phyloP scores from a whole-genome alignment of 2,888 invertebrate species.

The Sthenelais limicola region DNA sequence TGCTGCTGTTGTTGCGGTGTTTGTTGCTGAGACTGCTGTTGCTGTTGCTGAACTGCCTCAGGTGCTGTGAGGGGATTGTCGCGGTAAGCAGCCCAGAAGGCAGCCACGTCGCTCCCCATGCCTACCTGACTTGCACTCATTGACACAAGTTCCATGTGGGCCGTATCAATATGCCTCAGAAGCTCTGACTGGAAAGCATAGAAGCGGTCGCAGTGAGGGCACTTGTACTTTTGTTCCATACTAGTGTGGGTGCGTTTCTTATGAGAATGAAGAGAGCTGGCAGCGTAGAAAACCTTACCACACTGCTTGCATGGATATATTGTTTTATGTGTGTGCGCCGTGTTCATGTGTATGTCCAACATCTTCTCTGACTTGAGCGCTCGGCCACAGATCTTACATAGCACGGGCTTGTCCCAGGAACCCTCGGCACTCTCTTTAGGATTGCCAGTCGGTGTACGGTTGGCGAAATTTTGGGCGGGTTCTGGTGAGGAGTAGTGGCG shows the following conservation, averaged over 20 bases:
- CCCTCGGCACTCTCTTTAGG: conserved; percentile 1
- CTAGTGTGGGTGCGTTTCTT: conserved; percentile 42
- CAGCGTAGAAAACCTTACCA: conserved; percentile 41
- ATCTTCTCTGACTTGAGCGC: conserved; percentile 46
- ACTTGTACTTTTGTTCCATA: conserved; percentile 42
- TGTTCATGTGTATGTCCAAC: conserved; percentile 58
- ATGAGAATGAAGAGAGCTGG: conserved; percentile 45
- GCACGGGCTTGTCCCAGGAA: conserved; percentile 34
- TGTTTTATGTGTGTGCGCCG: conserved; percentile 52
- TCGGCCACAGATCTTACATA: conserved; percentile 31
- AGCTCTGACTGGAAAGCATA: conserved; percentile 45
- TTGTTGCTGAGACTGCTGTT: neutral
- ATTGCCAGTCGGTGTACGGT: neutral
- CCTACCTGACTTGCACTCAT: conserved; percentile 11
- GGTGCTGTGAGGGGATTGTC: conserved; percentile 11
- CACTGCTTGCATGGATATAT: conserved; percentile 44
- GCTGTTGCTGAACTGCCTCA: neutral
- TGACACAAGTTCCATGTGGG: conserved; percentile 33
- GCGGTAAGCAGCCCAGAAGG: conserved; percentile 31
- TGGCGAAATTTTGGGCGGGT: neutral
- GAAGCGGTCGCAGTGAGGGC: conserved; percentile 38
- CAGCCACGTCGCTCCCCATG: conserved; percentile 32
- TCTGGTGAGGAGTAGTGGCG: conserved; percentile 14
- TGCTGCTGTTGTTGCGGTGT: conserved; percentile 19
- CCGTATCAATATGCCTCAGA: conserved; percentile 36